Percentiles rank a stretch among this genome's conserved stretches.
These are phyloP conservation scores for Branchinecta lynchi DNA, from an alignment of 1,140 invertebrate genomes.

Conservation along the genomic window DNA sequence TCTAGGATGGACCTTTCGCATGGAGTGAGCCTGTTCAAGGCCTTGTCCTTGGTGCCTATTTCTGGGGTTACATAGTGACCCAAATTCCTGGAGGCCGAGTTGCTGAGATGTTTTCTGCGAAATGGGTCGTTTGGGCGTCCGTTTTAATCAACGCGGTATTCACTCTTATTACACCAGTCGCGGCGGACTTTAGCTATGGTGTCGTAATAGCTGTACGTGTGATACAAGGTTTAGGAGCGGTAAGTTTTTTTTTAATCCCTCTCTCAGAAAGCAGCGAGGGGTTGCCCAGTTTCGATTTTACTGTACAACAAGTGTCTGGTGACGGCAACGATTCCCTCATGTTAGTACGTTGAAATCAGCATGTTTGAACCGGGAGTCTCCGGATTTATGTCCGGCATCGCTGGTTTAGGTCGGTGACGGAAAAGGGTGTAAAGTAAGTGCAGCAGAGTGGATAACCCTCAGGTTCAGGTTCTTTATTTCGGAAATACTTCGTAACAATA, in stretches of 20 bases:
- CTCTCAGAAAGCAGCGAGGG: background rate
- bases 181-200: slow-evolving; percentile 41
- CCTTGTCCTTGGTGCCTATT: slow-evolving; percentile 51
- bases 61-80: slow-evolving; percentile 52
- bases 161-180: slow-evolving; percentile 49
- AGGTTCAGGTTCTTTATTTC: no score
- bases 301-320: background rate
- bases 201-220: slow-evolving; percentile 45
- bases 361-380: no score
- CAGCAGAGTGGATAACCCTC: no score
- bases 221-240: slow-evolving; percentile 54
- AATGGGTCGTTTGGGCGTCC: slow-evolving; percentile 47
- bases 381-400: no score
- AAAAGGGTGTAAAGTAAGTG: no score
- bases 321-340: no score
- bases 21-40: slow-evolving; percentile 54
- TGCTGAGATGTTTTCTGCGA: slow-evolving; percentile 50
- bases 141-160: slow-evolving; percentile 51
- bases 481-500: no score
- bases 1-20: slow-evolving; percentile 31
- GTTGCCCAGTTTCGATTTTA: background rate
- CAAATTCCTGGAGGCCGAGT: slow-evolving; percentile 58
- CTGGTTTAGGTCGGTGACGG: no score
- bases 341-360: no score
- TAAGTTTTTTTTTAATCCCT: slow-evolving; percentile 31